Evolutionary conservation across 2,888 invertebrate genomes (phyloP).

Genomic region (Bursaphelenchus okinawaensis): DNA sequence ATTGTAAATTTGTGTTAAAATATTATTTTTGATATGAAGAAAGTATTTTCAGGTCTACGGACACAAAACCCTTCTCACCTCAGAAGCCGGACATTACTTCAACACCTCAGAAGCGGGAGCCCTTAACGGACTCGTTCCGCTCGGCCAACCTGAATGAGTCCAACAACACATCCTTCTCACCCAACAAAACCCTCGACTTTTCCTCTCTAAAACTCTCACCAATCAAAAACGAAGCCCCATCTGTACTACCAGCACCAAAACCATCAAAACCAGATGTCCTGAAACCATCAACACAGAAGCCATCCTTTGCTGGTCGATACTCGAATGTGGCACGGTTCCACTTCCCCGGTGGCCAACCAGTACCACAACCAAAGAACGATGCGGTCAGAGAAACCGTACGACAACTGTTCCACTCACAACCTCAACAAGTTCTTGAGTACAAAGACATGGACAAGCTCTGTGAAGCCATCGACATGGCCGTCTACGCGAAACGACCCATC

Average conservation of each 20-base stretch:
- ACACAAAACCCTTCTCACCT: background rate
- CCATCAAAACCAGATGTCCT: background rate
- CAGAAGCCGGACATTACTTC: background rate
- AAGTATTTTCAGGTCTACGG: background rate
- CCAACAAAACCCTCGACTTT: background rate
- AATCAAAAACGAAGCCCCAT: background rate
- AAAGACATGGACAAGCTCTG: constrained; percentile 57
- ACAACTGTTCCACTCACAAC: constrained; percentile 41
- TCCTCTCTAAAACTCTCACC: background rate
- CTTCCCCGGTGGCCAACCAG: constrained; percentile 52
- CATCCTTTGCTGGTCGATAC: constrained; percentile 20
- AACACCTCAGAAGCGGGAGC: background rate
- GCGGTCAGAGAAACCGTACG: constrained; percentile 38
- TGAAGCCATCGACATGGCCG: constrained; percentile 81
- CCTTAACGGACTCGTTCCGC: background rate
- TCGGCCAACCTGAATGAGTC: background rate
- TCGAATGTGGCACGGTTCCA: constrained; percentile 35
- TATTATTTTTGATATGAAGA: too few species aligned
- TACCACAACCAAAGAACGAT: constrained; percentile 44
- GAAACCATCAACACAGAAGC: constrained; percentile 7
- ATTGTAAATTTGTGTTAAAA: too few species aligned
- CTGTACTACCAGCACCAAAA: background rate
- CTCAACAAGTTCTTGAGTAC: constrained; percentile 27
- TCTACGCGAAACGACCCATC: constrained; percentile 95
- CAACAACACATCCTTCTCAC: background rate